phyloP scores from a whole-genome alignment of 2,888 invertebrate species.

The Drosophila quasianomalipes region DNA sequence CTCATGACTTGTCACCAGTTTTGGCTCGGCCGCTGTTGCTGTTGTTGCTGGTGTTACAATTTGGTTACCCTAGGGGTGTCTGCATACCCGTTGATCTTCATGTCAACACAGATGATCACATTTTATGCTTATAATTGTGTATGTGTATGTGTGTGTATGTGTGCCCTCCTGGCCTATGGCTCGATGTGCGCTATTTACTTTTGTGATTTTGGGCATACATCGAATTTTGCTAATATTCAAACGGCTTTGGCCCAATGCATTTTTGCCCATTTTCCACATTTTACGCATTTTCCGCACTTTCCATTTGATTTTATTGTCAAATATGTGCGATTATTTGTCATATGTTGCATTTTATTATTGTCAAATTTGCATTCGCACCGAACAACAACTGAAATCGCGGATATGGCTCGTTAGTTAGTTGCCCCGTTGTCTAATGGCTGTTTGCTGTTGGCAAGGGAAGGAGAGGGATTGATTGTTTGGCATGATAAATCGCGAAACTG shows the following conservation, averaged over 20 bases:
- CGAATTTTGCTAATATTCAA: constrained; percentile 60
- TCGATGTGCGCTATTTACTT: constrained; percentile 63
- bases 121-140: constrained; percentile 72
- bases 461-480: constrained; percentile 46
- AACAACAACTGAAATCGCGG: constrained; percentile 17
- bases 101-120: constrained; percentile 86
- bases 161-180: constrained; percentile 10
- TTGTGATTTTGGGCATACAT: constrained; percentile 59
- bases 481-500: constrained; percentile 51
- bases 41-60: constrained; percentile 74
- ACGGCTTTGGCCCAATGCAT: constrained; percentile 24
- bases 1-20: constrained; percentile 52
- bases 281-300: constrained; percentile 47
- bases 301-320: constrained; percentile 74
- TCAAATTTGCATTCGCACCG: constrained; percentile 71
- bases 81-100: constrained; percentile 80
- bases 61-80: constrained; percentile 67
- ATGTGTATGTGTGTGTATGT: constrained; percentile 28
- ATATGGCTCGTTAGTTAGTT: constrained; percentile 65
- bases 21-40: constrained; percentile 30
- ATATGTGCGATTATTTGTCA: constrained; percentile 79
- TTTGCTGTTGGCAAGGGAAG: constrained; percentile 25
- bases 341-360: constrained; percentile 80
- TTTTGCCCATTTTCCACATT: constrained; percentile 34
- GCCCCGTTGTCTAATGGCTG: constrained; percentile 56